These are phyloP conservation scores for Limnodromus scolopaceus DNA, from an alignment of 2,797 vertebrate genomes.

Conservation along the genomic window DNA sequence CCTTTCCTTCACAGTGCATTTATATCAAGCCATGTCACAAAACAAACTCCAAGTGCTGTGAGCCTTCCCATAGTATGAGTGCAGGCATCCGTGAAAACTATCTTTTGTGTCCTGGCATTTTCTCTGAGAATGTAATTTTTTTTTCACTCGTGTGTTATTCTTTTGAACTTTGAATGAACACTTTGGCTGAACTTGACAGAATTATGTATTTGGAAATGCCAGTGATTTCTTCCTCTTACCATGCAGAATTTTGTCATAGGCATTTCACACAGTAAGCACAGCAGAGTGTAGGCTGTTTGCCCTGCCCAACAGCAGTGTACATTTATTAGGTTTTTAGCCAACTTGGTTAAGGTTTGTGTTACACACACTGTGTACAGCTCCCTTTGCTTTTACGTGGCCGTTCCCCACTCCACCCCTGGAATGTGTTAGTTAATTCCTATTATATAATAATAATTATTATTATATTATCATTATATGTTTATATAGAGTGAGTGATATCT, in stretches of 20 bases:
- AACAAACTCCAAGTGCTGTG: conserved; percentile 62
- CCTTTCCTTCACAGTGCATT: conserved; percentile 63
- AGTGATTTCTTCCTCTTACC: conserved; percentile 49
- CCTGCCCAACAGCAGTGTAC: not conserved
- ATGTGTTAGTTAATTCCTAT: not conserved
- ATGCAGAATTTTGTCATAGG: conserved; percentile 19
- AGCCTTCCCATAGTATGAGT: conserved; percentile 68
- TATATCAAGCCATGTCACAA: conserved; percentile 67
- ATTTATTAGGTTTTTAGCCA: not conserved
- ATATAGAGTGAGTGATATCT: not conserved
- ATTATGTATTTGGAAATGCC: conserved; percentile 38
- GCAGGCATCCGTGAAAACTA: conserved; percentile 70
- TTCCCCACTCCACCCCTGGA: not conserved
- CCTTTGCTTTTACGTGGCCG: not conserved
- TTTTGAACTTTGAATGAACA: conserved; percentile 65
- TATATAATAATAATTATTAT: not conserved
- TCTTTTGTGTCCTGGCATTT: conserved; percentile 65
- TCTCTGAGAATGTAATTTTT: conserved; percentile 67
- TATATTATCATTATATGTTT: not conserved
- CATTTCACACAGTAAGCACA: conserved; percentile 14
- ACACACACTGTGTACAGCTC: not conserved
- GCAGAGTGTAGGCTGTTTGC: not conserved
- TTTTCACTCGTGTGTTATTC: conserved; percentile 68
- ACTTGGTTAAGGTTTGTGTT: not conserved
- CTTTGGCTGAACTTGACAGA: conserved; percentile 60